Percentiles rank a stretch among this genome's conserved stretches.
Evolutionary conservation across 2,888 invertebrate genomes (phyloP).

Genomic region (Drosophila histrio): DNA sequence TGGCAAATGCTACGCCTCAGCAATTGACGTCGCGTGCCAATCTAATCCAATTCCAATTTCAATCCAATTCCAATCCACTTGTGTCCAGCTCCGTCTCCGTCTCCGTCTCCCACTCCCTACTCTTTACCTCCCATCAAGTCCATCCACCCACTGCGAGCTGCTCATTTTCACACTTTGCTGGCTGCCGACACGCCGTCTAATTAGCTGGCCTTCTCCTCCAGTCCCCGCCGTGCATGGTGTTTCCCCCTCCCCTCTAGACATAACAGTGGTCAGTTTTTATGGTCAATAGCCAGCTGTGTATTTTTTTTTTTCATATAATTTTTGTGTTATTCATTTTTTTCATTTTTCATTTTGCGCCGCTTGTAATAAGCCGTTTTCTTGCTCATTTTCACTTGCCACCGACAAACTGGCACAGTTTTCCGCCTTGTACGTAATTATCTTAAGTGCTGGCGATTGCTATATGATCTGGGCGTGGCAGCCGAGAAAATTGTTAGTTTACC

Average conservation of each 20-base stretch:
- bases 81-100: not conserved
- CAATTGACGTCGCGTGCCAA: constrained; percentile 66
- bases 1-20: constrained; percentile 52
- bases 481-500: not conserved
- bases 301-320: constrained; percentile 3
- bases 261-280: constrained; percentile 47
- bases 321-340: constrained; percentile 30
- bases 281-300: constrained; percentile 39
- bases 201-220: constrained; percentile 38
- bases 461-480: constrained; percentile 14
- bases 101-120: not conserved
- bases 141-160: constrained; percentile 28
- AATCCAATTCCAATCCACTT: constrained; percentile 36
- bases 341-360: constrained; percentile 35
- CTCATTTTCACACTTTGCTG: constrained; percentile 69
- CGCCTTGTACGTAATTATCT: constrained; percentile 39
- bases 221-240: not conserved
- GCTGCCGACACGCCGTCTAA: constrained; percentile 63
- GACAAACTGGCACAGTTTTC: constrained; percentile 44
- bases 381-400: constrained; percentile 55
- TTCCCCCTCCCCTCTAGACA: not conserved
- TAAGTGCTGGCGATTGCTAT: constrained; percentile 38
- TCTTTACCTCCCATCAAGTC: not conserved
- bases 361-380: constrained; percentile 42
- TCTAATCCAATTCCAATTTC: constrained; percentile 43